Evolutionary conservation across 2,888 invertebrate species (phyloP).

Genomic region (Sarcophaga caerulescens): DNA sequence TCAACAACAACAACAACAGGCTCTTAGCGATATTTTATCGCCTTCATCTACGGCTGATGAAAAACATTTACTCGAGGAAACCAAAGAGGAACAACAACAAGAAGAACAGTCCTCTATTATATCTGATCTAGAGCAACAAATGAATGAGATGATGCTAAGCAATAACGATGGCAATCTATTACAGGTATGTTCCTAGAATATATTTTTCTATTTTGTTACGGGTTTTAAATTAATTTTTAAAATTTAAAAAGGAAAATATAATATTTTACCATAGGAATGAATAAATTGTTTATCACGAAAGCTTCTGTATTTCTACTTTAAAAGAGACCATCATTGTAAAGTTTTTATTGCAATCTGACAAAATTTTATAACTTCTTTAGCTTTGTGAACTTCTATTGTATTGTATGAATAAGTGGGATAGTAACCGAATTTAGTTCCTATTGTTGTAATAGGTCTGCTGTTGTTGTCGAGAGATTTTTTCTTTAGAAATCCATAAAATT

Average conservation of each 20-base stretch:
- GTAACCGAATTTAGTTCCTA: too few relatives aligned
- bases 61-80: slow-evolving; percentile 76
- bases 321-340: too few relatives aligned
- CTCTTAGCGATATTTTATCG: neutral
- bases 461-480: too few relatives aligned
- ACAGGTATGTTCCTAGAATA: slow-evolving; percentile 68
- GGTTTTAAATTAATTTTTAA: neutral
- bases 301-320: too few relatives aligned
- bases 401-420: too few relatives aligned
- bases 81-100: slow-evolving; percentile 71
- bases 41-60: slow-evolving; percentile 73
- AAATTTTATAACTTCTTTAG: too few relatives aligned
- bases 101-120: slow-evolving; percentile 12
- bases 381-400: too few relatives aligned
- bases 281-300: neutral
- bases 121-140: slow-evolving; percentile 54
- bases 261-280: neutral
- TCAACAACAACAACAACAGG: slow-evolving; percentile 7
- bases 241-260: neutral
- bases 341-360: too few relatives aligned
- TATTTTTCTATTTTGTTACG: too few relatives aligned
- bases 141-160: slow-evolving; percentile 56
- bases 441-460: too few relatives aligned
- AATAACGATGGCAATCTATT: slow-evolving; percentile 66
- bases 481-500: too few relatives aligned